Evolutionary conservation across 2,797 vertebrate genomes (phyloP), one percentile per base, ranked within the genome.

Genomic region (Amniataba percoides): DNA sequence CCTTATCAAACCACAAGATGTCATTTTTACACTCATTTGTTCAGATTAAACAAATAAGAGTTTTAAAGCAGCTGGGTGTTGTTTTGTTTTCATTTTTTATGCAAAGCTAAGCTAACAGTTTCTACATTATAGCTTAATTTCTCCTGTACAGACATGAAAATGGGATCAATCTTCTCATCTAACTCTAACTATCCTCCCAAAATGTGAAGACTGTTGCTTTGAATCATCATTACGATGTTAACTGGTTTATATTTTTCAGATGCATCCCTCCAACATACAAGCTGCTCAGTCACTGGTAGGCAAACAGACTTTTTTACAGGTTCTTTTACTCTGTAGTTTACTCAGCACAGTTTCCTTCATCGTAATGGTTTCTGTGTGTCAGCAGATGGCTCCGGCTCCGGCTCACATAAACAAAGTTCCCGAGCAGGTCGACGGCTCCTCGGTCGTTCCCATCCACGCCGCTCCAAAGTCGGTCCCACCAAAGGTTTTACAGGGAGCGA

Each of bases 401-500:
- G 74, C 48, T 71, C 77, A 81, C 13, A 66, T 60, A 27, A 56
- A 71, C 56, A 90, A 77, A 57, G 14, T 27, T 36, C 78, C 88
- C 2, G 89, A 91, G 18, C 88, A 79, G 34, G 78, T 83, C 11
- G 72, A 82, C 1, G 80, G 74, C 9, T 91, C 89, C 16, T 87
- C 88, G 0, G 88, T 81, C 7, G 77, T 78, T 40, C 90, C 90
- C 10, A 80, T 89, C 69, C 80, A 81, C 4, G 67, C 80, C 10
- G 71, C 64, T 56, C 77, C 77, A 3, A 78, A 59, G 66, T 25
- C 68, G 0, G 16, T 45, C 8, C 68, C 69, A 51, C 73, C 83
- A 1, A 86, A 89, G 64, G 49, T 97, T 2, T 64, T 97, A 19
- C 97, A 97, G 86, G 97, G 97, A 40, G 88, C 95, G 13, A 99